Conservation (phyloP, 1,140 invertebrate species). For the Apis cerana region DNA sequence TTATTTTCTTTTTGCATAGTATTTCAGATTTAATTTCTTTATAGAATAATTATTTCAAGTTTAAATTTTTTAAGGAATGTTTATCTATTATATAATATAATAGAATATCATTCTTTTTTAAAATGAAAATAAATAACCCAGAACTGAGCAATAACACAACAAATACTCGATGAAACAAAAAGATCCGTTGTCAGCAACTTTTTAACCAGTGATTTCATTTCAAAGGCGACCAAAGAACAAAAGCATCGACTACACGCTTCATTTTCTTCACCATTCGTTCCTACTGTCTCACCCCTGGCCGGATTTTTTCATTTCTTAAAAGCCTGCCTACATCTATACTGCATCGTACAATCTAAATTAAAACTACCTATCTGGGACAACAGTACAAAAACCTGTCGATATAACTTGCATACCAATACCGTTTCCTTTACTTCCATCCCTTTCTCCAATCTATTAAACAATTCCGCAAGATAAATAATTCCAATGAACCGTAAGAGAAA, state of each 20-base stretch:
- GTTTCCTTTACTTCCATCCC: not conserved
- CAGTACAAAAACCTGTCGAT: constrained; percentile 7
- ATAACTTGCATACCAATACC: constrained; percentile 17
- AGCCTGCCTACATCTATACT: not conserved
- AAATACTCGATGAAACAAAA: not conserved
- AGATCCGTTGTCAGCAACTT: constrained; percentile 16
- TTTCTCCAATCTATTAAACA: not conserved
- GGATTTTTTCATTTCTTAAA: constrained; percentile 38
- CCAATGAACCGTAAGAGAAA: not conserved
- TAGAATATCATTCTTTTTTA: not conserved
- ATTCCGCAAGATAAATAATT: not conserved
- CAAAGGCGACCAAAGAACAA: constrained; percentile 22
- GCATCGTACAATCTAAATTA: constrained; percentile 12
- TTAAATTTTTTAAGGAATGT: not conserved
- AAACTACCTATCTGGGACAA: constrained; percentile 34
- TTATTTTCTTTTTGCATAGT: too few species aligned
- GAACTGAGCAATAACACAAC: not conserved
- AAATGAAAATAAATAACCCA: not conserved
- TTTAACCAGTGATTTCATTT: constrained; percentile 34
- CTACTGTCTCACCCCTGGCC: not conserved
- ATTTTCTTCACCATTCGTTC: constrained; percentile 15
- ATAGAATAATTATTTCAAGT: not conserved
- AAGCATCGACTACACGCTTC: constrained; percentile 27
- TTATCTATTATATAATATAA: not conserved
- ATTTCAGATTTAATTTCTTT: not conserved